Conservation (phyloP, 2,113 vertebrate genomes). For the Sciurus niger region DNA sequence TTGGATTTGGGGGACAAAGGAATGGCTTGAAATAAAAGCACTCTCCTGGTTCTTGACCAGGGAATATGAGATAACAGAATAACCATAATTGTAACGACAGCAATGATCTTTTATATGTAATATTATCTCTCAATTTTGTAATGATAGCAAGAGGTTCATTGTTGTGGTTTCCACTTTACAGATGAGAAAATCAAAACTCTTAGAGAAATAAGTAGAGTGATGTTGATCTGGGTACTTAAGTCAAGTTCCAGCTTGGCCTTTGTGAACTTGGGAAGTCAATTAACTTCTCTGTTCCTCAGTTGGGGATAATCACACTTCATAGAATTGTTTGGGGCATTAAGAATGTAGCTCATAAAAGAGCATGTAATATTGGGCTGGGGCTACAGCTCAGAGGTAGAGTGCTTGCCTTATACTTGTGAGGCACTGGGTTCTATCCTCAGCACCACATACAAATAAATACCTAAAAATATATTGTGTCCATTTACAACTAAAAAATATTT, state of each 20-base stretch:
- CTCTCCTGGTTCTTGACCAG: neutral
- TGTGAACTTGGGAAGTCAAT: conserved; percentile 1
- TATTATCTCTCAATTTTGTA: neutral
- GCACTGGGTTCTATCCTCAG: too few species aligned
- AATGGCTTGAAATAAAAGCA: neutral
- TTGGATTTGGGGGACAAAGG: neutral
- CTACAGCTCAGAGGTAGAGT: too few species aligned
- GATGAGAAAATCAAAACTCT: conserved; percentile 25
- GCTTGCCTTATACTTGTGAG: too few species aligned
- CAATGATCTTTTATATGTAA: neutral
- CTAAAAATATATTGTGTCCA: too few species aligned
- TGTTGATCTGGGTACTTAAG: neutral
- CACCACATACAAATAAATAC: too few species aligned
- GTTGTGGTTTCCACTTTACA: neutral
- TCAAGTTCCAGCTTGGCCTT: neutral
- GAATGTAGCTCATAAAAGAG: neutral
- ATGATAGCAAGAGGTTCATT: neutral
- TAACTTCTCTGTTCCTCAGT: neutral
- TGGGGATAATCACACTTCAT: neutral
- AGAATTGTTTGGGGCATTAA: neutral
- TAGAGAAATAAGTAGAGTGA: neutral
- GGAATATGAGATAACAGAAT: neutral
- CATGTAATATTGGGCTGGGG: too few species aligned
- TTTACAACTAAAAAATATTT: too few species aligned
- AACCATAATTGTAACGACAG: neutral